Conservation (phyloP, 2,888 invertebrate genomes). For the Drosophila nr. perissopoda region DNA sequence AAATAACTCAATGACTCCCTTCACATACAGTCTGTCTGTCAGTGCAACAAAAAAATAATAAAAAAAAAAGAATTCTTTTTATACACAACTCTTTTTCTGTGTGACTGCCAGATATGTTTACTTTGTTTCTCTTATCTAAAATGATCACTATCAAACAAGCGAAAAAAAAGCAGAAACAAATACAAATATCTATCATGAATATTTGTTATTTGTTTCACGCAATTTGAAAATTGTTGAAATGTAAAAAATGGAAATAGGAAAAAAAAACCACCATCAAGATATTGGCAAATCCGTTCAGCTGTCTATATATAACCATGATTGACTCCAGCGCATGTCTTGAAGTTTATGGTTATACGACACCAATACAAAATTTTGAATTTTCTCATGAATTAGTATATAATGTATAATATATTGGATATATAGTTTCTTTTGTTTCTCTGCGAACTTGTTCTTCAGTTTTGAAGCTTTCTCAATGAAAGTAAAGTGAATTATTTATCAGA, state of each 20-base stretch:
- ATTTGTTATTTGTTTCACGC: background rate
- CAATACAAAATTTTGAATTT: background rate
- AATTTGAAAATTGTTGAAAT: background rate
- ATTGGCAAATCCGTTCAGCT: background rate
- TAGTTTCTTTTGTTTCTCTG: background rate
- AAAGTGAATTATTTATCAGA: no score
- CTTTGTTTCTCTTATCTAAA: conserved; percentile 3
- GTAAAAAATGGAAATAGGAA: background rate
- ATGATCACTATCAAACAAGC: conserved; percentile 15
- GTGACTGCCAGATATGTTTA: background rate
- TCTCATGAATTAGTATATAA: background rate
- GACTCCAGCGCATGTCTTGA: background rate
- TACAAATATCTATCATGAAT: background rate
- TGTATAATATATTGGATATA: background rate
- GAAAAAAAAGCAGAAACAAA: background rate
- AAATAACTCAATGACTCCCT: conserved; percentile 14
- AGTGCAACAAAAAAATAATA: background rate
- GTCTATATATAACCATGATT: background rate
- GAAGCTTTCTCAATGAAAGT: no score
- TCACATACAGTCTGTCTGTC: background rate
- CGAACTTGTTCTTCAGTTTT: background rate
- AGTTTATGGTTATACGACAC: background rate
- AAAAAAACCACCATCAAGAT: no score
- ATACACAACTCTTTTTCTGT: background rate
- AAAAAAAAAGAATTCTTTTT: background rate